phyloP scores from a whole-genome alignment of 2,888 invertebrate genomes.

The Drosophila affinis region DNA sequence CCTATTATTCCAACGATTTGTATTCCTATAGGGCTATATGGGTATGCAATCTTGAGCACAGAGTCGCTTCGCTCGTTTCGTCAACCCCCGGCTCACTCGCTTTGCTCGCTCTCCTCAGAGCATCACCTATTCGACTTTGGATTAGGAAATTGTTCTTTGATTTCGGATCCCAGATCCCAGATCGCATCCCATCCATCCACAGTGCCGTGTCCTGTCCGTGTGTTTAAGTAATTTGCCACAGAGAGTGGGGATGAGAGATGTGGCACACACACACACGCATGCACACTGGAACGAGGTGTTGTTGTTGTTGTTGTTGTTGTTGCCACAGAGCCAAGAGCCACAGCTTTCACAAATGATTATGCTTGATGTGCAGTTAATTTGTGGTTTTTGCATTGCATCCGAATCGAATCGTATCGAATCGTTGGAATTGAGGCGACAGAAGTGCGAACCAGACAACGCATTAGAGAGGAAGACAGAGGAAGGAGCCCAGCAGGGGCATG shows the following conservation, averaged over 20 bases:
- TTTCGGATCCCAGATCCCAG: slow-evolving; percentile 17
- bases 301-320: neutral
- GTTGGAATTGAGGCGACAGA: slow-evolving; percentile 49
- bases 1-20: neutral
- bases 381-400: slow-evolving; percentile 59
- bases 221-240: slow-evolving; percentile 76
- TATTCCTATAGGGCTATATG: neutral
- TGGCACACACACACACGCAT: slow-evolving; percentile 25
- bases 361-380: slow-evolving; percentile 82
- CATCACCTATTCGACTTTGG: slow-evolving; percentile 2
- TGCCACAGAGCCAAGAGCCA: slow-evolving; percentile 16
- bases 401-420: neutral
- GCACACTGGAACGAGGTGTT: neutral
- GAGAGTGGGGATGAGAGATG: slow-evolving; percentile 16
- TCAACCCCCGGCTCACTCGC: too few species aligned
- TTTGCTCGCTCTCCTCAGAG: neutral
- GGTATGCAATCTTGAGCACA: too few species aligned
- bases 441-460: slow-evolving; percentile 65
- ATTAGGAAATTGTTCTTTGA: slow-evolving; percentile 5
- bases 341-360: slow-evolving; percentile 82
- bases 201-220: slow-evolving; percentile 45
- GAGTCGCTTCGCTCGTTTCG: too few species aligned
- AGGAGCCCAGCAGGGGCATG: slow-evolving; percentile 4
- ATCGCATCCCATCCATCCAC: too few species aligned
- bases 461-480: slow-evolving; percentile 56